phyloP scores from a whole-genome alignment of 2,113 vertebrate species.

The Halcyon senegalensis region DNA sequence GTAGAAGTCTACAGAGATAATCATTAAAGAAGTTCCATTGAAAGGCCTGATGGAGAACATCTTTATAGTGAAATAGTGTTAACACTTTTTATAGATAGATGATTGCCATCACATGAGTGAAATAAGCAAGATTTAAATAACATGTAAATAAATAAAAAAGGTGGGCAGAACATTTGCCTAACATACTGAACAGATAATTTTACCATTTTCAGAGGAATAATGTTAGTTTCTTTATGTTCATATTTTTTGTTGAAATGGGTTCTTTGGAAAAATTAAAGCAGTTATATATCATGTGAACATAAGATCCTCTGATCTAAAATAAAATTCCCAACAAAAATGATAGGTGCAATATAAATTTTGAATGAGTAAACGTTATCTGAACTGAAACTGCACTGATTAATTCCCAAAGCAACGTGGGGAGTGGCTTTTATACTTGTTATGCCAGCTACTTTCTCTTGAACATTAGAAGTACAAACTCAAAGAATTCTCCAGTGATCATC shows the following conservation, averaged over 20 bases:
- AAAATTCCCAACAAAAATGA: background rate
- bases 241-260: background rate
- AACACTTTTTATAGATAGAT: background rate
- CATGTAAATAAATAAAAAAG: background rate
- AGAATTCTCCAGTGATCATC: slow-evolving; percentile 10
- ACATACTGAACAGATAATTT: background rate
- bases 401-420: background rate
- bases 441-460: background rate
- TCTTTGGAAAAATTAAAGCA: background rate
- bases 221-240: background rate
- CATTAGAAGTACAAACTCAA: slow-evolving; percentile 4
- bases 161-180: background rate
- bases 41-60: background rate
- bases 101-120: background rate
- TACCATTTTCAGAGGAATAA: background rate
- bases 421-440: background rate
- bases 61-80: background rate
- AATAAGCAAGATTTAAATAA: background rate
- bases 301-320: slow-evolving; percentile 14
- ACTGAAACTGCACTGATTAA: background rate
- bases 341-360: background rate
- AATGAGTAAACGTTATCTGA: slow-evolving; percentile 13
- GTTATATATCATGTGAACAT: background rate
- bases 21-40: background rate
- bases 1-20: background rate